These are phyloP conservation scores for Noctua pronuba DNA, from an alignment of 2,888 invertebrate genomes.

Conservation along the genomic window DNA sequence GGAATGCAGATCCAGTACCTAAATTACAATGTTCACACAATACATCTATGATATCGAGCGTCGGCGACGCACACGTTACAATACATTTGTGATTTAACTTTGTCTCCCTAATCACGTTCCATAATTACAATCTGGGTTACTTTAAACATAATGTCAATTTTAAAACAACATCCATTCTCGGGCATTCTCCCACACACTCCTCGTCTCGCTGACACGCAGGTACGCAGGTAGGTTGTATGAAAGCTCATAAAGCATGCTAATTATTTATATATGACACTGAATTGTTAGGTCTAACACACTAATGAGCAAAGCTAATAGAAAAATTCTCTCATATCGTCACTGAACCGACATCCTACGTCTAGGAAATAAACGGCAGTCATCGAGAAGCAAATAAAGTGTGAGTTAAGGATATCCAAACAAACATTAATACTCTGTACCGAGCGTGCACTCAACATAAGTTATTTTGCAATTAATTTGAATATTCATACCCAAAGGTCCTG, in stretches of 20 bases:
- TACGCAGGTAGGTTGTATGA: conserved; percentile 68
- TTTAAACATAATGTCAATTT: conserved; percentile 60
- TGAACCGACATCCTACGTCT: conserved; percentile 71
- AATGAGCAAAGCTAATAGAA: conserved; percentile 78
- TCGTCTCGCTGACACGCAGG: conserved; percentile 62
- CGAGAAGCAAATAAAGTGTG: conserved; percentile 85
- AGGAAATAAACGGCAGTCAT: conserved; percentile 76
- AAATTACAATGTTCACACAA: conserved; percentile 79
- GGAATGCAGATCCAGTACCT: conserved; percentile 88
- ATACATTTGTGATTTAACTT: conserved; percentile 64
- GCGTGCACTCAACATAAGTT: conserved; percentile 88
- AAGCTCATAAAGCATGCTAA: conserved; percentile 81
- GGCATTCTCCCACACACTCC: conserved; percentile 37
- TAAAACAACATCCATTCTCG: conserved; percentile 58
- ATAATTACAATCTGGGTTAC: conserved; percentile 54
- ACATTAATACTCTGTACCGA: conserved; percentile 80
- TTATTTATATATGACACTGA: conserved; percentile 72
- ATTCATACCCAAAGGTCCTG: conserved; percentile 88
- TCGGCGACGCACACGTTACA: conserved; percentile 60
- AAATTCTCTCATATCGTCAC: conserved; percentile 60
- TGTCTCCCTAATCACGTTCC: conserved; percentile 59
- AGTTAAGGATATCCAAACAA: conserved; percentile 82
- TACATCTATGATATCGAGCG: conserved; percentile 78
- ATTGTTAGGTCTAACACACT: conserved; percentile 79
- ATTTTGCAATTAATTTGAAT: conserved; percentile 86